These are phyloP conservation scores for Sisor rabdophorus DNA, from an alignment of 2,113 vertebrate species.

Conservation along the genomic window DNA sequence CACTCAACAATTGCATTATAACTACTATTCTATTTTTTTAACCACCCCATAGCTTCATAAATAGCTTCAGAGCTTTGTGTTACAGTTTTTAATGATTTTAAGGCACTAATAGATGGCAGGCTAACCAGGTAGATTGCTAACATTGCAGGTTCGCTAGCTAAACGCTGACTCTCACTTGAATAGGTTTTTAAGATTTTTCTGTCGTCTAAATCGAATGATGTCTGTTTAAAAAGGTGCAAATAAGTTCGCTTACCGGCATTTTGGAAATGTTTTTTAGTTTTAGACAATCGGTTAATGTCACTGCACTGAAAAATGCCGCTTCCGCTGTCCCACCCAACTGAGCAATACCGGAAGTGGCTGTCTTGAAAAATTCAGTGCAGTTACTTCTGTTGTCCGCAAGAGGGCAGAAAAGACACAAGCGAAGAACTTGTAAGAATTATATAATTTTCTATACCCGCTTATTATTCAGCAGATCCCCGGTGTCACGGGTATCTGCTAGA, in stretches of 20 bases:
- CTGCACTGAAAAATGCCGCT: constrained; percentile 48
- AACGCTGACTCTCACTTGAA: neutral
- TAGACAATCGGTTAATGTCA: constrained; percentile 44
- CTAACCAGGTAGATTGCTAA: constrained; percentile 6
- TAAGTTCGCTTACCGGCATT: constrained; percentile 77
- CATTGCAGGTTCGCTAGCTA: neutral
- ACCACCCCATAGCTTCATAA: too few relatives aligned
- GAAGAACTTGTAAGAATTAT: neutral
- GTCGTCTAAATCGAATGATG: neutral
- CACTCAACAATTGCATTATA: too few relatives aligned
- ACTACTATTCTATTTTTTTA: too few relatives aligned
- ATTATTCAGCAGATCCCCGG: too few relatives aligned
- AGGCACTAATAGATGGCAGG: neutral
- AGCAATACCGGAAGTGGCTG: constrained; percentile 62
- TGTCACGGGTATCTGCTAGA: too few relatives aligned
- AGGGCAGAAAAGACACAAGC: neutral
- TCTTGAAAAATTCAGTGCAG: neutral
- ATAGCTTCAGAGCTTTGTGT: too few relatives aligned
- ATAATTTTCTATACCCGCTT: too few relatives aligned
- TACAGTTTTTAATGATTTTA: neutral
- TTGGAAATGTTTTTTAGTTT: constrained; percentile 53
- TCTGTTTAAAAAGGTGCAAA: neutral
- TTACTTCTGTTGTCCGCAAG: neutral
- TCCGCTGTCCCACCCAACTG: constrained; percentile 74
- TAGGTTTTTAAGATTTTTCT: neutral